phyloP scores from a whole-genome alignment of 2,888 invertebrate genomes.

The Cynaeus angustus region DNA sequence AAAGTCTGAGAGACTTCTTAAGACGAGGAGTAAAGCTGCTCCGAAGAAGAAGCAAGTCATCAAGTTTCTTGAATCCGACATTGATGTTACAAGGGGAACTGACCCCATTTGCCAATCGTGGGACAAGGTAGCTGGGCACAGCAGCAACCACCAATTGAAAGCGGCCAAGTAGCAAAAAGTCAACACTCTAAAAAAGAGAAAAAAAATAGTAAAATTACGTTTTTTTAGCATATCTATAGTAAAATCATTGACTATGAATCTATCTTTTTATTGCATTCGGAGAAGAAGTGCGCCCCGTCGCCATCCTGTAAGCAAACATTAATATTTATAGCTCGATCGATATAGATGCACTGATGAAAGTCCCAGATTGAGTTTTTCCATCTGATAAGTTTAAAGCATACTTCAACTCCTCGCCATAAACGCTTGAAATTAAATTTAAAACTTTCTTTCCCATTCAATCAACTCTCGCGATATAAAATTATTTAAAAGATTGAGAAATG shows the following conservation, averaged over 20 bases:
- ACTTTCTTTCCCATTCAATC: constrained; percentile 27
- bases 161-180: constrained; percentile 89
- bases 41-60: constrained; percentile 81
- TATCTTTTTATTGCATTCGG: background rate
- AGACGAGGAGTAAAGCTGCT: constrained; percentile 76
- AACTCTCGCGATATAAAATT: constrained; percentile 21
- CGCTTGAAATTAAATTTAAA: constrained; percentile 31
- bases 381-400: constrained; percentile 23
- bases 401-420: constrained; percentile 10
- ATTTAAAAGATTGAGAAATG: constrained; percentile 20
- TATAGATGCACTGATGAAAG: constrained; percentile 12
- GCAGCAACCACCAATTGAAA: constrained; percentile 88
- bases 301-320: background rate
- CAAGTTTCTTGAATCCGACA: constrained; percentile 83
- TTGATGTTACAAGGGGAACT: constrained; percentile 83
- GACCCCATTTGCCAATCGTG: constrained; percentile 96
- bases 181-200: constrained; percentile 77
- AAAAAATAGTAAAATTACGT: too few relatives aligned
- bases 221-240: too few relatives aligned
- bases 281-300: background rate
- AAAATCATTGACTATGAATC: too few relatives aligned
- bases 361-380: constrained; percentile 16
- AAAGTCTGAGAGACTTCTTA: constrained; percentile 78
- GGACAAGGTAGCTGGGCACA: constrained; percentile 84
- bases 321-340: constrained; percentile 1